Base-by-base conservation (phyloP, 1,140 invertebrate species). In the Lutraria rhynchaena region DNA sequence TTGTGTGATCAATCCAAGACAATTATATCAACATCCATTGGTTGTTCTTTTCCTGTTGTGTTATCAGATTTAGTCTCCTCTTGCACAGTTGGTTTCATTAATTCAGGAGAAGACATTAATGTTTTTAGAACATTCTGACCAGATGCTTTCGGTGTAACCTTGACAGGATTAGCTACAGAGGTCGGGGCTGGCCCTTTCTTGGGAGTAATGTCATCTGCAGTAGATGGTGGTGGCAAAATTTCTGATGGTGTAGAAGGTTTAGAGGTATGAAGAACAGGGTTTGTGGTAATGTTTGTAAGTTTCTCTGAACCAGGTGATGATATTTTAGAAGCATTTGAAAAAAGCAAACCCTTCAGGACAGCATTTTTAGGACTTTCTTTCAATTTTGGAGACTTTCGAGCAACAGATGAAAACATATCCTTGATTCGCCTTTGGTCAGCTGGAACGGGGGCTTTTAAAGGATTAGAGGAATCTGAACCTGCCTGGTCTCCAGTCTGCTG, bases 361-460 rank as follows among this genome's bases (percentile, higher is more conserved):
- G 37, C 5, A 41, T 41, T 41, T 41, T 5, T 41, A 5, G 5
- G 5, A 41, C 5, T 7, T n/a, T n/a, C n/a, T 41, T 41, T 41
- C 37, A 41, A 7, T 15, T 19, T 19, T 4, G 51, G 51, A 33
- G 35, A 19, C 22, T 69, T 69, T 46, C 27, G 44, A 24, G 9
- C 17, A 7, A 44, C 33, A n/a, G 57, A 29, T 41, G 73, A 75
- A 49, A 75, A 75, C 41, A 75, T 61, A 46, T 75, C 73, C 5
- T 46, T 75, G 11, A 75, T 75, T 22, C 41, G 61, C 27, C 57
- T 60, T 35, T 75, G 73, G 35, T 75, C 73, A 27, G 70, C 29
- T 19, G 73, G 73, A 5, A 63, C 24, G 27, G 35, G 22, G 17
- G 24, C n/a, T 49, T 75, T 75, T 11, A 24, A 11, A 1, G 58